Evolutionary conservation across 2,113 vertebrate genomes (phyloP).

Genomic region (Brachyhypopomus gauderio): DNA sequence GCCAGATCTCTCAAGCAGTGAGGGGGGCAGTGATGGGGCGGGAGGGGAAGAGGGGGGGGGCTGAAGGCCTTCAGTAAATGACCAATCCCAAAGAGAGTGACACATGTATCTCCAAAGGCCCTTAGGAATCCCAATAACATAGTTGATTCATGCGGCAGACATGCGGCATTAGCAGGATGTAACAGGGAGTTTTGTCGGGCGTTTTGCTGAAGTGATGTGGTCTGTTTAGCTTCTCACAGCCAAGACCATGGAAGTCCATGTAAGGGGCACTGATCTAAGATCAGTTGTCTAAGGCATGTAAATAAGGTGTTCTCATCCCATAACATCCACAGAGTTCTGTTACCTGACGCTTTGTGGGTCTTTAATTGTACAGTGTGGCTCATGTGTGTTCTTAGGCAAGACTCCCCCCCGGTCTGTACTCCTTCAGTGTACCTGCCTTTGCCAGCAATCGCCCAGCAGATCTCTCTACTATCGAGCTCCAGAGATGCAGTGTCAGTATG

Average conservation of each 20-base stretch:
- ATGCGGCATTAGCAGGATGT: slow-evolving; percentile 27
- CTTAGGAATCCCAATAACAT: slow-evolving; percentile 50
- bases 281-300: too few species aligned
- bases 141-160: slow-evolving; percentile 44
- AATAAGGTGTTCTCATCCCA: background rate
- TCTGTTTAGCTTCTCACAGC: slow-evolving; percentile 24
- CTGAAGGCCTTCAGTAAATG: slow-evolving; percentile 56
- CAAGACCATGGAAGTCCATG: too few species aligned
- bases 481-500: slow-evolving; percentile 50
- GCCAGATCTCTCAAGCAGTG: slow-evolving; percentile 41
- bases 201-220: slow-evolving; percentile 35
- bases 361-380: background rate
- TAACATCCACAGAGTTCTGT: too few species aligned
- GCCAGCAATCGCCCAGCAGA: slow-evolving; percentile 37
- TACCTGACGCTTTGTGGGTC: background rate
- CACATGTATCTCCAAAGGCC: slow-evolving; percentile 51
- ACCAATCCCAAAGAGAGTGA: slow-evolving; percentile 51
- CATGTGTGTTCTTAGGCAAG: background rate
- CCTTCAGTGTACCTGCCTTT: slow-evolving; percentile 36
- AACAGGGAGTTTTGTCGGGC: slow-evolving; percentile 29
- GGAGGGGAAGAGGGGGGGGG: background rate
- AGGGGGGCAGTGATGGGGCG: background rate
- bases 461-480: slow-evolving; percentile 42
- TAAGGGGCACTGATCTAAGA: too few species aligned
- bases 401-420: background rate